Conservation (phyloP, 2,888 invertebrate genomes). For the Drosophila stalkeri region DNA sequence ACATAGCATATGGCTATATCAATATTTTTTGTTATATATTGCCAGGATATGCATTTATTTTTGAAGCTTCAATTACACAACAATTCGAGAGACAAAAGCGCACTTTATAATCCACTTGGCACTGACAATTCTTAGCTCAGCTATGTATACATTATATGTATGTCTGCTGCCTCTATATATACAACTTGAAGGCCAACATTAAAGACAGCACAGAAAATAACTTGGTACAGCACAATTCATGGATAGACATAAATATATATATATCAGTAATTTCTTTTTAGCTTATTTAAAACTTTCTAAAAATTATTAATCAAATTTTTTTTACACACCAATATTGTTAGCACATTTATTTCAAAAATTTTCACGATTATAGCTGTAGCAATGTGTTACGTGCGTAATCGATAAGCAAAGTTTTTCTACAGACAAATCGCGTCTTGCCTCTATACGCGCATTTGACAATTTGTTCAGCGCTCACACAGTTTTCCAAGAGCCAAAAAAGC, state of each 20-base stretch:
- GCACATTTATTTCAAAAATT: constrained; percentile 35
- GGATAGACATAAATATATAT: background rate
- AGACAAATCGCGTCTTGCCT: constrained; percentile 67
- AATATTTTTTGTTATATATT: background rate
- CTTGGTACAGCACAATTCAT: constrained; percentile 9
- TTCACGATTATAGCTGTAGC: constrained; percentile 26
- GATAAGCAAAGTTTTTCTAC: constrained; percentile 71
- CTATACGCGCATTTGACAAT: constrained; percentile 73
- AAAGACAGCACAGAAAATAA: constrained; percentile 25
- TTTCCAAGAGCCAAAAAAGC: constrained; percentile 38
- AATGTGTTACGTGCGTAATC: constrained; percentile 76
- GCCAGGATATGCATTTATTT: background rate
- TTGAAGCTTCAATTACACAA: constrained; percentile 35
- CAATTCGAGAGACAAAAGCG: background rate
- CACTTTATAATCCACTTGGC: constrained; percentile 31
- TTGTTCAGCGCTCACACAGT: constrained; percentile 46
- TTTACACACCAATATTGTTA: constrained; percentile 40
- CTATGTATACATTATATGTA: constrained; percentile 9
- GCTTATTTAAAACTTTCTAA: too few relatives aligned
- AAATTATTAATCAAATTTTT: too few relatives aligned
- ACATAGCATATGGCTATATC: too few relatives aligned
- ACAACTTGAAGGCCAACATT: constrained; percentile 72
- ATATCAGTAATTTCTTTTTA: too few relatives aligned
- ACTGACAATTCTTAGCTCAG: constrained; percentile 1
- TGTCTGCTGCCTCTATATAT: constrained; percentile 25